A percentile compares a stretch with the other conserved stretches of the same genome.
Evolutionary conservation across 2,888 invertebrate genomes (phyloP).

Genomic region (Ephialtes manifestator): DNA sequence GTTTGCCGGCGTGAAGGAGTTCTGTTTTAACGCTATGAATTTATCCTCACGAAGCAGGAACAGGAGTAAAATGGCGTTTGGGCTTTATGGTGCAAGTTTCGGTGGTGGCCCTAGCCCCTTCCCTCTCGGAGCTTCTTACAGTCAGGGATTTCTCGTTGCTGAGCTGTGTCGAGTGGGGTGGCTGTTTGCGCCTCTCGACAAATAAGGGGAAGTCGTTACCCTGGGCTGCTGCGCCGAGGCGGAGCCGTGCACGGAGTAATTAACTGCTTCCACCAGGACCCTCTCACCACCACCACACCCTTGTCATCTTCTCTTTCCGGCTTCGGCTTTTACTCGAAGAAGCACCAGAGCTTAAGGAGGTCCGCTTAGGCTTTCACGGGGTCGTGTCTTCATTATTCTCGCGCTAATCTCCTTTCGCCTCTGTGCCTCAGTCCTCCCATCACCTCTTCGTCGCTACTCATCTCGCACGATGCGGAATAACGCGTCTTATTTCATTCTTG

Average conservation of each 20-base stretch:
- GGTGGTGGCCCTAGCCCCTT: neutral
- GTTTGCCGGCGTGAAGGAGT: conserved; percentile 29
- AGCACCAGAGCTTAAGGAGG: conserved; percentile 80
- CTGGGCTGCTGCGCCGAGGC: conserved; percentile 68
- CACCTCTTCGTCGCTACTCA: conserved; percentile 17
- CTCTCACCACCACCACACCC: conserved; percentile 46
- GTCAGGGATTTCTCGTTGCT: conserved; percentile 47
- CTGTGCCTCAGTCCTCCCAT: conserved; percentile 53
- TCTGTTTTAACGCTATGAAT: conserved; percentile 58
- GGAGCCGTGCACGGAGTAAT: conserved; percentile 70
- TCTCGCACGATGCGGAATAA: conserved; percentile 20
- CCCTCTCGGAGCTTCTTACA: conserved; percentile 50
- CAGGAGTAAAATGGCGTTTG: conserved; percentile 60
- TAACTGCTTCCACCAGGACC: conserved; percentile 69
- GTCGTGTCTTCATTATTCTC: conserved; percentile 85
- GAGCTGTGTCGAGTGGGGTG: conserved; percentile 69
- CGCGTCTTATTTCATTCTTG: conserved; percentile 26
- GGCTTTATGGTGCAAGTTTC: conserved; percentile 66
- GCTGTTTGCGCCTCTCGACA: conserved; percentile 84
- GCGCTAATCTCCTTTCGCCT: conserved; percentile 83
- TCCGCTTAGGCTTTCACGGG: conserved; percentile 82
- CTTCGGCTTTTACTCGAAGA: conserved; percentile 81
- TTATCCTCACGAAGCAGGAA: conserved; percentile 47
- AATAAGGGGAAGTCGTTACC: conserved; percentile 85
- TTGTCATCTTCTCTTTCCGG: conserved; percentile 75